These are phyloP conservation scores for Hippolais icterina DNA, from an alignment of 2,113 vertebrate genomes.

Conservation along the genomic window DNA sequence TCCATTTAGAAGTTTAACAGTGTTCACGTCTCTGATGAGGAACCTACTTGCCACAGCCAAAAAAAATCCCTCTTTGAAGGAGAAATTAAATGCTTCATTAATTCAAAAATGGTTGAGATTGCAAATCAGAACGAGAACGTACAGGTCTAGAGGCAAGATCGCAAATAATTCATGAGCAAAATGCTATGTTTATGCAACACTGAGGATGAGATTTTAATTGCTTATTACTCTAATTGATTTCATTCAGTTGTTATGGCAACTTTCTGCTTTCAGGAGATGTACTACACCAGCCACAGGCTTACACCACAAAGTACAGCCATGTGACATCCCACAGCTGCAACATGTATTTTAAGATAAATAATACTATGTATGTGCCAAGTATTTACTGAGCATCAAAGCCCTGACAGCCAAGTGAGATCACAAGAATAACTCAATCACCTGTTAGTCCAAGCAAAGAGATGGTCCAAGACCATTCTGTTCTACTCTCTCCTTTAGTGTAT, in stretches of 20 bases:
- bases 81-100: constrained; percentile 41
- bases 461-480: accelerated
- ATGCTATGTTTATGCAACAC: constrained; percentile 52
- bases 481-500: not conserved
- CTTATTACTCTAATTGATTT: constrained; percentile 55
- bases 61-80: not conserved
- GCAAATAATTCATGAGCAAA: constrained; percentile 19
- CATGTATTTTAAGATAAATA: not conserved
- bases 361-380: not conserved
- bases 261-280: not conserved
- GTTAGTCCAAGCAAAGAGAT: not conserved
- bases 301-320: not conserved
- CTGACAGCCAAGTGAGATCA: not conserved
- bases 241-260: constrained; percentile 58
- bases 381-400: not conserved
- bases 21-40: not conserved
- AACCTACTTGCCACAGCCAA: not conserved
- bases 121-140: constrained; percentile 26
- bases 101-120: constrained; percentile 8
- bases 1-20: not conserved
- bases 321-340: not conserved
- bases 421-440: not conserved
- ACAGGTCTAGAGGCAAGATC: constrained; percentile 30
- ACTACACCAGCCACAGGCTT: not conserved
- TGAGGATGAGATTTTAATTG: constrained; percentile 57